Conservation (phyloP, 1,140 invertebrate species). For the Melanaphis sacchari region DNA sequence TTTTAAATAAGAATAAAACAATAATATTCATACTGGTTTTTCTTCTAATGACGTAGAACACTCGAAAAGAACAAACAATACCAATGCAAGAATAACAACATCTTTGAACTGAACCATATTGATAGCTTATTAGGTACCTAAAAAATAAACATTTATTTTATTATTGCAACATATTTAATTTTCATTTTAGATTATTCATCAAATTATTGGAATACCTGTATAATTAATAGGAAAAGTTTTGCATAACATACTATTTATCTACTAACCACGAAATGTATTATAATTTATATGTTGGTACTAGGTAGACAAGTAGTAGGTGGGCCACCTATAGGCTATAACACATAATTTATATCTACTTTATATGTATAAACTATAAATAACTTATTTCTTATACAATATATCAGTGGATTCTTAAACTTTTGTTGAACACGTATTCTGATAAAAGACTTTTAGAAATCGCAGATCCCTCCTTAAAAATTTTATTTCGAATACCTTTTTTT, state of each 20-base stretch:
- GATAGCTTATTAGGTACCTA: not conserved
- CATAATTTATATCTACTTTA: no score
- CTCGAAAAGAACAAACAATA: slow-evolving; percentile 27
- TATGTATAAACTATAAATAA: not conserved
- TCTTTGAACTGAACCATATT: slow-evolving; percentile 38
- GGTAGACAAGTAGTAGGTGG: no score
- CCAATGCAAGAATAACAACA: not conserved
- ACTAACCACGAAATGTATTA: no score
- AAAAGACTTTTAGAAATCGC: no score
- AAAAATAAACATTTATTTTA: not conserved
- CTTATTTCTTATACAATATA: not conserved
- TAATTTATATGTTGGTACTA: no score
- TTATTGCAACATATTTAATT: not conserved
- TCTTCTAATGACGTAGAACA: slow-evolving; percentile 5
- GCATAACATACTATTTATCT: no score
- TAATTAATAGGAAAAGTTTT: not conserved
- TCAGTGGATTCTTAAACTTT: no score
- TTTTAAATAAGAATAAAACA: not conserved
- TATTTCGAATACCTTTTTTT: no score
- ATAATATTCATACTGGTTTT: slow-evolving; percentile 31
- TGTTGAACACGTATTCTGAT: no score
- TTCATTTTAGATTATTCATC: not conserved
- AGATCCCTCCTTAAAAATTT: no score
- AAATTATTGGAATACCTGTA: not conserved
- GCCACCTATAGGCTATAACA: no score